Percentiles rank a stretch among this genome's conserved stretches.
phyloP scores from a whole-genome alignment of 2,797 vertebrate species.

The Semaprochilodus insignis region DNA sequence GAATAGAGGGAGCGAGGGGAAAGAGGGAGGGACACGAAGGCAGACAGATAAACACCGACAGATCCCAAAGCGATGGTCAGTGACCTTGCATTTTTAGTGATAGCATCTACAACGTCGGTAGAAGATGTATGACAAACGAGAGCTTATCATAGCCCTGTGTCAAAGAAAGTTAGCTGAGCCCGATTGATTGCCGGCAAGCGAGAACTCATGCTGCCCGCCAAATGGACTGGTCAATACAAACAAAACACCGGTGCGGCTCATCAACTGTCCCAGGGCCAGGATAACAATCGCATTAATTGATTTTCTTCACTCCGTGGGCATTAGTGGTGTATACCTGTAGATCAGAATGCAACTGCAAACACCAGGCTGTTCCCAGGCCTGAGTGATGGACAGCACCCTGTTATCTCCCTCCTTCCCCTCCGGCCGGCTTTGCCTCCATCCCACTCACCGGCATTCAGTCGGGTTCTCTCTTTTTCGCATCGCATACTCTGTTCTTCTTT shows the following conservation, averaged over 20 bases:
- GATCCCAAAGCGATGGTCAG: neutral
- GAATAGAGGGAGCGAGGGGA: neutral
- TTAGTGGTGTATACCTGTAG: conserved; percentile 2
- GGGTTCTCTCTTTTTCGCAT: neutral
- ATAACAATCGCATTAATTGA: conserved; percentile 16
- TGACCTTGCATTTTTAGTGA: neutral
- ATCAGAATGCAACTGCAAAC: neutral
- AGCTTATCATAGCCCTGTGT: neutral
- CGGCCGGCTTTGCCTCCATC: neutral
- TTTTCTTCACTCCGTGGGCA: conserved; percentile 13
- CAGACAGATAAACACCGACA: neutral
- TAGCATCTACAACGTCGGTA: neutral
- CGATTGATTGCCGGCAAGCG: neutral
- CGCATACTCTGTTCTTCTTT: neutral
- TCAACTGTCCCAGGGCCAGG: neutral
- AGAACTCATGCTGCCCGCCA: neutral
- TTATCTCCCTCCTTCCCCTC: neutral
- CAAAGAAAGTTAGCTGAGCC: neutral
- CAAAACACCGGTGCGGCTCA: neutral
- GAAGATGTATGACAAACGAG: neutral
- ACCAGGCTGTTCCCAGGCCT: neutral
- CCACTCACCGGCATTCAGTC: neutral
- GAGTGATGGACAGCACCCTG: conserved; percentile 22
- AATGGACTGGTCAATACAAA: conserved; percentile 7
- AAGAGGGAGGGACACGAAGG: neutral